phyloP scores from a whole-genome alignment of 2,113 vertebrate genomes.

The Barbus barbus region DNA sequence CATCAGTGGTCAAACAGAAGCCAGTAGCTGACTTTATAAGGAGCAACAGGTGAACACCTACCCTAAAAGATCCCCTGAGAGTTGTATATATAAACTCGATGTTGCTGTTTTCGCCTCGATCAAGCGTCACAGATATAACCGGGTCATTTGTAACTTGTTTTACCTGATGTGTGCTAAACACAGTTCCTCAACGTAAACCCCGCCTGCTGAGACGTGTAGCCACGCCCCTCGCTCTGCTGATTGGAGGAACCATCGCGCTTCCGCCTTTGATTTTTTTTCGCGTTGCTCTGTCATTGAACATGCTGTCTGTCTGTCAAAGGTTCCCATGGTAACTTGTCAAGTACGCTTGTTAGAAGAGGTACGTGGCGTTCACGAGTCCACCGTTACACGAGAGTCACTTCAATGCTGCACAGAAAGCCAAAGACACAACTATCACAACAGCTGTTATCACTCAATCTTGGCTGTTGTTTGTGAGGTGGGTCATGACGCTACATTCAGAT shows the following conservation, averaged over 20 bases:
- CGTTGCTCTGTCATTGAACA: constrained; percentile 63
- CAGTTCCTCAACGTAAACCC: neutral
- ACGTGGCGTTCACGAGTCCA: constrained; percentile 68
- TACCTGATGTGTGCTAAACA: constrained; percentile 1
- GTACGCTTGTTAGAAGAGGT: constrained; percentile 63
- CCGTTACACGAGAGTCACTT: neutral
- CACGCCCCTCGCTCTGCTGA: neutral
- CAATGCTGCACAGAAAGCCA: no score
- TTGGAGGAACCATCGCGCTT: neutral
- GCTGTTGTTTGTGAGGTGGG: neutral
- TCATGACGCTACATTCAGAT: no score
- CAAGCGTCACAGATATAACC: neutral
- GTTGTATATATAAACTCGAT: neutral
- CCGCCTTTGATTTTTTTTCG: constrained; percentile 49
- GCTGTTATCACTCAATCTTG: neutral
- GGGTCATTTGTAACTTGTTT: constrained; percentile 17
- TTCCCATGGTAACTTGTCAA: constrained; percentile 39
- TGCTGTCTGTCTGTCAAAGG: constrained; percentile 54
- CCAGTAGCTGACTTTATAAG: neutral
- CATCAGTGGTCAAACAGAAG: neutral
- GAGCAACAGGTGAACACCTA: constrained; percentile 42
- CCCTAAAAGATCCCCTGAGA: constrained; percentile 1
- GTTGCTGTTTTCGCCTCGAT: neutral
- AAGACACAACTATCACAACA: neutral
- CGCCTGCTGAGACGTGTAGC: neutral